Evolutionary conservation across 1,140 invertebrate genomes (phyloP).

Genomic region (Gryon sp.): DNA sequence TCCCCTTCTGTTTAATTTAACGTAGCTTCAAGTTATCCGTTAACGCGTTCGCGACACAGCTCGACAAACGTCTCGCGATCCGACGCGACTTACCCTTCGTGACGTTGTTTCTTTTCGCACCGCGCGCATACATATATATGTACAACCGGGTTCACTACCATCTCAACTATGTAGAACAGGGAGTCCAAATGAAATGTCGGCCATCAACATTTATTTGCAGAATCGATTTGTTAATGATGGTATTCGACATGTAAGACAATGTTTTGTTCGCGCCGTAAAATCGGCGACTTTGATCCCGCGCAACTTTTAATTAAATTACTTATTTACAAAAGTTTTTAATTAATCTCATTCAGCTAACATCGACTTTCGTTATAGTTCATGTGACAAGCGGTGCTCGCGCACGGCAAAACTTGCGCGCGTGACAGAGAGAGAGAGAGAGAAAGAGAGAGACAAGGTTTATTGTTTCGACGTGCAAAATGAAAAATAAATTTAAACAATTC

Average conservation of each 20-base stretch:
- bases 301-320: constrained; percentile 53
- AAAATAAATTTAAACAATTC: constrained; percentile 21
- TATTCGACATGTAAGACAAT: constrained; percentile 11
- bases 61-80: constrained; percentile 67
- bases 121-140: neutral
- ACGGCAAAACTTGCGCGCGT: constrained; percentile 17
- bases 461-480: constrained; percentile 27
- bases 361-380: constrained; percentile 47
- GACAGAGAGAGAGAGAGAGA: too few relatives aligned
- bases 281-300: neutral
- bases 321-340: constrained; percentile 46
- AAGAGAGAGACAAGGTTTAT: constrained; percentile 23
- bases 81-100: constrained; percentile 18
- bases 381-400: constrained; percentile 28
- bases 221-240: constrained; percentile 11
- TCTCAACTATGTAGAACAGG: too few relatives aligned
- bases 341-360: constrained; percentile 31
- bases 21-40: constrained; percentile 74
- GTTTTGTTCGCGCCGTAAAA: constrained; percentile 22
- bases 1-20: constrained; percentile 76
- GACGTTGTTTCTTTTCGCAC: constrained; percentile 10
- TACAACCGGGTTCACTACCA: too few relatives aligned
- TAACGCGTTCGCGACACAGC: constrained; percentile 68
- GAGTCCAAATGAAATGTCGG: too few relatives aligned
- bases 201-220: neutral